Base-by-base conservation (phyloP, 1,140 invertebrate species). In the Drosophila busckii region DNA sequence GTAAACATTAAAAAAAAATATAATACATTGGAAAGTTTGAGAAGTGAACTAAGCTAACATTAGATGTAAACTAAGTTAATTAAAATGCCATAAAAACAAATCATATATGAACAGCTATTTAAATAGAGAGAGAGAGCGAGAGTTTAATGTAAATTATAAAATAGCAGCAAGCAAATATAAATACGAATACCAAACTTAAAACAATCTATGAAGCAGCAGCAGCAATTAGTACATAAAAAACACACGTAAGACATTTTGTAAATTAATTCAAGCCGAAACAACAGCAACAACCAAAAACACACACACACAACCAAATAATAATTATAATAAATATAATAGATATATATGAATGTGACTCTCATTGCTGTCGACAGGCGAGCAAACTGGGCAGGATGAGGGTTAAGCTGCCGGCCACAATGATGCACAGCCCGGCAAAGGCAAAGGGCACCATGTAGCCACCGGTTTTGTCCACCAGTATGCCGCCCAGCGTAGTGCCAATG, bases 61-160 rank as follows among this genome's bases (percentile, higher is more conserved):
- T 80, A 80, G 75, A 73, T 64, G 65, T 80, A 82, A 82, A 75
- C 42, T 75, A 82, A 82, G 76, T 64, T 82, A 82, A 80, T 71
- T 75, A 82, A 70, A 82, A 54, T 82, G 60, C 59, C 82, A 78
- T 71, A 73, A 71, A 71, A 54, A 55, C 49, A 58, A 59, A 61
- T 20, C 42, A 25, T 37, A 55, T 31, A 70, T 41, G 13, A 45
- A 54, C 23, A 40, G 15, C 17, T n/a, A n/a, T n/a, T n/a, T n/a
- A n/a, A n/a, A n/a, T n/a, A n/a, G n/a, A n/a, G n/a, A n/a, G n/a
- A n/a, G n/a, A n/a, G n/a, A n/a, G n/a, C n/a, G n/a, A n/a, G n/a
- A n/a, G n/a, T n/a, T n/a, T n/a, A n/a, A n/a, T n/a, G n/a, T n/a
- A 16, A 12, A 4, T n/a, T 3, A 19, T 7, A 9, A 25, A 13